phyloP scores from a whole-genome alignment of 2,888 invertebrate species.

The Ryuthela nishihirai region DNA sequence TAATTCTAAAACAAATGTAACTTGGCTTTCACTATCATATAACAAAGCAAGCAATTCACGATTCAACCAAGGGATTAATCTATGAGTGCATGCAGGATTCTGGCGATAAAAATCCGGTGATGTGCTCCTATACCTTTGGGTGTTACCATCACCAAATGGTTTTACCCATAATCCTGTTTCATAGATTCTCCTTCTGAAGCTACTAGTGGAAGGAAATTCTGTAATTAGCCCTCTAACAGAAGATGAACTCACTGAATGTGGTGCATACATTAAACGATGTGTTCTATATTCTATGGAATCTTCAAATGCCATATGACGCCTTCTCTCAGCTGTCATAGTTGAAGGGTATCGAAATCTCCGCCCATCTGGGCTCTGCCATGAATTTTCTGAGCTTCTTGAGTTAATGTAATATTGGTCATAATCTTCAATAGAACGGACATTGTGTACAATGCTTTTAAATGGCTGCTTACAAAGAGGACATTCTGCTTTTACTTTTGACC shows the following conservation, averaged over 20 bases:
- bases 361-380: constrained; percentile 39
- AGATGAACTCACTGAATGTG: constrained; percentile 23
- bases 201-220: constrained; percentile 49
- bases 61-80: constrained; percentile 82
- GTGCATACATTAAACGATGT: constrained; percentile 28
- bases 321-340: constrained; percentile 47
- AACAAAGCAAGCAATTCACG: constrained; percentile 73
- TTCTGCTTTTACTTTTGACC: constrained; percentile 92
- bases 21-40: constrained; percentile 46
- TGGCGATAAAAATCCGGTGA: constrained; percentile 57
- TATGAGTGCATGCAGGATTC: constrained; percentile 73
- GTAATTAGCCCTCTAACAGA: background rate
- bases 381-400: constrained; percentile 6
- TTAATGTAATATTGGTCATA: constrained; percentile 73
- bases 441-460: constrained; percentile 87
- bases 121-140: constrained; percentile 66
- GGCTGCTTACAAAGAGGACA: constrained; percentile 92
- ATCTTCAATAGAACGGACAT: constrained; percentile 78
- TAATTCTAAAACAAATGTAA: constrained; percentile 60
- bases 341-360: constrained; percentile 50
- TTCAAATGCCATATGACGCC: constrained; percentile 28
- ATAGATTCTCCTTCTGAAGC: constrained; percentile 64
- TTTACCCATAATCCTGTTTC: constrained; percentile 69
- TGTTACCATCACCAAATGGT: constrained; percentile 65
- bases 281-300: constrained; percentile 6